Percentiles rank a stretch among this genome's conserved stretches.
These are phyloP conservation scores for Rhimphoctona megacephalus DNA, from an alignment of 2,888 invertebrate genomes.

Conservation along the genomic window DNA sequence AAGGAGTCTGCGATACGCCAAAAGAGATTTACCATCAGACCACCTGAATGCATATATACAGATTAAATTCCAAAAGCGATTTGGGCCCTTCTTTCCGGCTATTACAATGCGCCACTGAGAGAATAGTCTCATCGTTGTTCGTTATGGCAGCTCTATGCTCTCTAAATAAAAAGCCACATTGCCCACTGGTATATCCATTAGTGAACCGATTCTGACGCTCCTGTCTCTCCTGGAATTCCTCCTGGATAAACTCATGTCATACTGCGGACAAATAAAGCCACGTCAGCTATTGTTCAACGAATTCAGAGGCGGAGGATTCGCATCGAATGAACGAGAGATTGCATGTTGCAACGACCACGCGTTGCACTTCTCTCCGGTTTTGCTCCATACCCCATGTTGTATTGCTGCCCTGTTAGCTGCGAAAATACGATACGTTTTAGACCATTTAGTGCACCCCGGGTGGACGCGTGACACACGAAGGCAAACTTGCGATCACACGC, in stretches of 20 bases:
- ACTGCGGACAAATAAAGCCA: conserved; percentile 27
- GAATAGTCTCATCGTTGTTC: conserved; percentile 9
- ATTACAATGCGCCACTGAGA: not conserved
- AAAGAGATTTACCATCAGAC: conserved; percentile 27
- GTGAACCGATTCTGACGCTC: conserved; percentile 21
- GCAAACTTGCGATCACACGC: conserved; percentile 50
- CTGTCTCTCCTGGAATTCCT: conserved; percentile 3
- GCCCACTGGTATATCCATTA: not conserved
- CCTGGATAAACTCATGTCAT: conserved; percentile 25
- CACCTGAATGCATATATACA: not conserved
- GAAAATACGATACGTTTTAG: conserved; percentile 70
- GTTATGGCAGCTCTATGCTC: not conserved
- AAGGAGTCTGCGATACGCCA: conserved; percentile 31
- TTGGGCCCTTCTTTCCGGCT: conserved; percentile 12
- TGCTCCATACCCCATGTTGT: not conserved
- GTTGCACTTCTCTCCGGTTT: conserved; percentile 18
- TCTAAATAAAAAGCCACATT: conserved; percentile 12
- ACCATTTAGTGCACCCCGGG: conserved; percentile 60
- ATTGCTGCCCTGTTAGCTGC: conserved; percentile 31
- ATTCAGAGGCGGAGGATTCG: conserved; percentile 31
- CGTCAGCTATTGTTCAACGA: conserved; percentile 41
- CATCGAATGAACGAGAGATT: conserved; percentile 28
- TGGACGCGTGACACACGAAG: conserved; percentile 26
- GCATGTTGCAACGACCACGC: conserved; percentile 8
- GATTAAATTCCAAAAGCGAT: conserved; percentile 13